Conservation (phyloP, 2,888 invertebrate species). For the Lydus trimaculatus region DNA sequence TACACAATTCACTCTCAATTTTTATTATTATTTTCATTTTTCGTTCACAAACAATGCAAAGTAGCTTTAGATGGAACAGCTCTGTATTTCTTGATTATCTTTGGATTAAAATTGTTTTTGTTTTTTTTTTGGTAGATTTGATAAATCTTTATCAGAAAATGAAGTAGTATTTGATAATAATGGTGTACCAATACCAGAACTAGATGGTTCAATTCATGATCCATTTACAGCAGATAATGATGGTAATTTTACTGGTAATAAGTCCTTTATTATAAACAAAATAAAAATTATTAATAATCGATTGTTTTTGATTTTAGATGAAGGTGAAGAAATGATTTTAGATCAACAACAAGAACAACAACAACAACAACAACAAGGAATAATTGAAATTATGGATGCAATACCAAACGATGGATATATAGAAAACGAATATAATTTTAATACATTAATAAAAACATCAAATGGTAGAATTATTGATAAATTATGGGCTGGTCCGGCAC, state of each 20-base stretch:
- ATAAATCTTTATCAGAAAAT: conserved; percentile 35
- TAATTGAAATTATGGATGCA: conserved; percentile 65
- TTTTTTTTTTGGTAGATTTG: no score
- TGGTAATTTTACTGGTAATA: conserved; percentile 23
- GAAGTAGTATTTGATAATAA: conserved; percentile 46
- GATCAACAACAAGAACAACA: conserved; percentile 56
- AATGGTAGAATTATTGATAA: conserved; percentile 46
- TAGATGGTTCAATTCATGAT: conserved; percentile 58
- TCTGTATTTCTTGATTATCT: no score
- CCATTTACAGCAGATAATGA: conserved; percentile 54
- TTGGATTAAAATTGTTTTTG: no score
- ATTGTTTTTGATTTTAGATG: not conserved
- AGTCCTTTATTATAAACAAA: not conserved
- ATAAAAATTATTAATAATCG: not conserved
- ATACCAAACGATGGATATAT: conserved; percentile 63
- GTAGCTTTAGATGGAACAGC: no score
- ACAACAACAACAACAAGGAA: conserved; percentile 54
- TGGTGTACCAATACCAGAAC: conserved; percentile 52
- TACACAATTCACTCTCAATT: no score
- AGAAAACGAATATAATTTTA: conserved; percentile 74
- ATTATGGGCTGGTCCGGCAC: conserved; percentile 83
- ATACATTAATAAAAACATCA: conserved; percentile 61
- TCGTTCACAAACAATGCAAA: no score
- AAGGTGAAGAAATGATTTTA: conserved; percentile 16
- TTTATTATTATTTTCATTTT: no score